phyloP scores from a whole-genome alignment of 2,113 vertebrate species.

The Trichechus manatus region DNA sequence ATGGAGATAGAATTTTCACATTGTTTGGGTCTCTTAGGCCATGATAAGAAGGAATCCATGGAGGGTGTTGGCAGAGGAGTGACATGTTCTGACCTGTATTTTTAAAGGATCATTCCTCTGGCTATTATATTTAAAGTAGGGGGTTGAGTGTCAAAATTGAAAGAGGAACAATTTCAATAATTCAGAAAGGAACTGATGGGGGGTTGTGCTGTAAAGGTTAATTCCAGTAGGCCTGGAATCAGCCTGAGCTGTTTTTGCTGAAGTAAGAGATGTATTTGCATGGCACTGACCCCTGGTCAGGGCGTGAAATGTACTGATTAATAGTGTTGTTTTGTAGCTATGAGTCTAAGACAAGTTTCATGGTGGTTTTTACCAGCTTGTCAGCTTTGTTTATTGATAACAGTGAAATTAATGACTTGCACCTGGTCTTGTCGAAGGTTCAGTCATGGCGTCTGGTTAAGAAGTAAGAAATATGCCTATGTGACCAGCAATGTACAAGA shows the following conservation, averaged over 20 bases:
- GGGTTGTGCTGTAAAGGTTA: background rate
- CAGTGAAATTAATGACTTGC: background rate
- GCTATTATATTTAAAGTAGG: background rate
- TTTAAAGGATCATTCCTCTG: background rate
- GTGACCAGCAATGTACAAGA: background rate
- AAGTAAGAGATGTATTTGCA: background rate
- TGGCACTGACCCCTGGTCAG: background rate
- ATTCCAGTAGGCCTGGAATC: background rate
- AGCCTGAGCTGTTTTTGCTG: background rate
- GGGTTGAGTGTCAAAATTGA: background rate
- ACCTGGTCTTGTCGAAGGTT: background rate
- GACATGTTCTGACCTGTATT: background rate
- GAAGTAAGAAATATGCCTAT: background rate
- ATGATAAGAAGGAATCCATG: background rate
- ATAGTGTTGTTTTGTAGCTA: background rate
- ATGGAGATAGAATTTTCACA: background rate
- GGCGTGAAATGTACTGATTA: background rate
- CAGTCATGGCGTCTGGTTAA: background rate
- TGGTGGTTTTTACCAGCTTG: background rate
- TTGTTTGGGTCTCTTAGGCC: background rate
- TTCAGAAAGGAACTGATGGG: background rate
- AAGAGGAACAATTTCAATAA: background rate
- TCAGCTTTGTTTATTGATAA: background rate
- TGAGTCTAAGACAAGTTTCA: background rate
- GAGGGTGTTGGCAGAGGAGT: background rate